These are phyloP conservation scores for Leptopilina syphax DNA, from an alignment of 2,888 invertebrate species.

Conservation along the genomic window DNA sequence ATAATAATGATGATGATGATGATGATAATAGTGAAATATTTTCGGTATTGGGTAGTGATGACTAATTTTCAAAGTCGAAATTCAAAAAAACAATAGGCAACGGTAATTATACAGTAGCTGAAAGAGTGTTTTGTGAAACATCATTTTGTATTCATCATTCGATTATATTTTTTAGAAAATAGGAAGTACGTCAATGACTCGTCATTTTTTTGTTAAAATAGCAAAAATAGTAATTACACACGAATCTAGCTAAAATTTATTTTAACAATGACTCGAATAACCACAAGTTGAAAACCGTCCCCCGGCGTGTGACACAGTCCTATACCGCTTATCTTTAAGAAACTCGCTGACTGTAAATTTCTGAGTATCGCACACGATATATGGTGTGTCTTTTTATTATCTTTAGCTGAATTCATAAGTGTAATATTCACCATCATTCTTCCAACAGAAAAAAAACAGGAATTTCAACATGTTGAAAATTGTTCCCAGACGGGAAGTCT, in stretches of 20 bases:
- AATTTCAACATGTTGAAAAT: not conserved
- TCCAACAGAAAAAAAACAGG: conserved; percentile 22
- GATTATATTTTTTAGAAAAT: no score
- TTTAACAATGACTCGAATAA: conserved; percentile 22
- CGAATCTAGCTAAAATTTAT: conserved; percentile 1
- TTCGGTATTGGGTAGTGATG: no score
- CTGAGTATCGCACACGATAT: conserved; percentile 69
- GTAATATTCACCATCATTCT: conserved; percentile 22
- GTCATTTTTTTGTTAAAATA: not conserved
- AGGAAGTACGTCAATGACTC: not conserved
- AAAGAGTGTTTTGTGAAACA: no score
- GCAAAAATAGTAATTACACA: conserved; percentile 14
- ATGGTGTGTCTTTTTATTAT: conserved; percentile 60
- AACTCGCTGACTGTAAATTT: conserved; percentile 70
- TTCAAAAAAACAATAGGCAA: no score
- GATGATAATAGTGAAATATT: no score
- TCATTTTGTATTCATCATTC: no score
- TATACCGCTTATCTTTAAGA: conserved; percentile 57
- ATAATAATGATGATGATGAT: no score
- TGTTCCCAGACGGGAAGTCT: conserved; percentile 7
- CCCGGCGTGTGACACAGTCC: conserved; percentile 22
- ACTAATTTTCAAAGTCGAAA: no score
- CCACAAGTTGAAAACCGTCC: conserved; percentile 25
- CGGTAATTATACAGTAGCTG: no score
- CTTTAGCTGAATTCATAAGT: conserved; percentile 42